Percentiles rank a stretch among this genome's conserved stretches.
Conservation (phyloP, 2,113 vertebrate species). For the Solea solea region DNA sequence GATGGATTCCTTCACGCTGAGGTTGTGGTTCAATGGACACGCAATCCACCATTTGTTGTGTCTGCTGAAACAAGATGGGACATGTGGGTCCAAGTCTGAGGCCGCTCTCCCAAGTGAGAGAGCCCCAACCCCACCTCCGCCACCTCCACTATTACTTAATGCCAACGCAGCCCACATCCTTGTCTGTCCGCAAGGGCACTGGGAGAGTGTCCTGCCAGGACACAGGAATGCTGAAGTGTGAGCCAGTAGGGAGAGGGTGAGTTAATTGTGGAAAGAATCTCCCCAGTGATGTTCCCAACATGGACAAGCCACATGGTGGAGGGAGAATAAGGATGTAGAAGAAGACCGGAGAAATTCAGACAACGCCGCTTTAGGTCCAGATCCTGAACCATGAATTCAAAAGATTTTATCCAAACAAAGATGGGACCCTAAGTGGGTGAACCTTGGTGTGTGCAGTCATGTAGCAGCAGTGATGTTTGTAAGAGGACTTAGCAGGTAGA, state of each 20-base stretch:
- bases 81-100: slow-evolving; percentile 34
- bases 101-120: slow-evolving; percentile 18
- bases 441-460: neutral
- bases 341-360: slow-evolving; percentile 2
- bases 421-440: neutral
- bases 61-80: slow-evolving; percentile 9
- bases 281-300: slow-evolving; percentile 68
- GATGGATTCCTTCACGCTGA: slow-evolving; percentile 51
- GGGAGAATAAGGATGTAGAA: slow-evolving; percentile 24
- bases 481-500: slow-evolving; percentile 35
- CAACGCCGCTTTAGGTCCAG: neutral
- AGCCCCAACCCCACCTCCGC: neutral
- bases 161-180: slow-evolving; percentile 44
- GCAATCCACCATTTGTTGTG: slow-evolving; percentile 43
- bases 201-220: slow-evolving; percentile 54
- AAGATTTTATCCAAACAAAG: neutral
- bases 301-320: slow-evolving; percentile 41
- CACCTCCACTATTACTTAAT: slow-evolving; percentile 4
- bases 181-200: slow-evolving; percentile 51
- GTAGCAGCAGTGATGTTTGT: neutral
- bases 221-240: slow-evolving; percentile 70
- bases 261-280: slow-evolving; percentile 81
- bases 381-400: neutral
- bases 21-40: slow-evolving; percentile 17
- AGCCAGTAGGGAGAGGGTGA: slow-evolving; percentile 65